A percentile compares a stretch with the other conserved stretches of the same genome.
Conservation (phyloP, 2,888 invertebrate species). For the Dasypolia templi region DNA sequence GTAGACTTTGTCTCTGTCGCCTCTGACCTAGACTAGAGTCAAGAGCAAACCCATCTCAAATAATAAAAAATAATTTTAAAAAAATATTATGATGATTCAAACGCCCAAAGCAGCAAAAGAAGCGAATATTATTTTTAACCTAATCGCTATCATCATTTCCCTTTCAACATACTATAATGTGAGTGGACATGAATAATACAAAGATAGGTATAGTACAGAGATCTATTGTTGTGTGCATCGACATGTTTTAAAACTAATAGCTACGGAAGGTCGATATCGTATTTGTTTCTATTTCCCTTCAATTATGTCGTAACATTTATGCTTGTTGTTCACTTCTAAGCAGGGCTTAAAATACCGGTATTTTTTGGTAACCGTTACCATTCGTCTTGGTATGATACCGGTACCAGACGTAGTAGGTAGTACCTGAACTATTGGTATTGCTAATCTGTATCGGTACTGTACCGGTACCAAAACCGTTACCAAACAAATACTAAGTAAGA, state of each 20-base stretch:
- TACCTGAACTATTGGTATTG: too few relatives aligned
- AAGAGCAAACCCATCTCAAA: too few relatives aligned
- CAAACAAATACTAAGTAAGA: too few relatives aligned
- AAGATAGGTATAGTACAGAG: neutral
- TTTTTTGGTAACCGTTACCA: too few relatives aligned
- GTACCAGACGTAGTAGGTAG: too few relatives aligned
- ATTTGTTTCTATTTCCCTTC: conserved; percentile 3
- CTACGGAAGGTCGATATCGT: neutral
- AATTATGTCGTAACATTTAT: neutral
- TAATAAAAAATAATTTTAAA: too few relatives aligned
- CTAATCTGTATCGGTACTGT: too few relatives aligned
- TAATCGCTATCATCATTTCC: neutral
- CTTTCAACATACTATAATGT: neutral
- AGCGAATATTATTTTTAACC: neutral
- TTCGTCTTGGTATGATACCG: too few relatives aligned
- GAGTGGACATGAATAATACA: neutral
- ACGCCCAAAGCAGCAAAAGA: neutral
- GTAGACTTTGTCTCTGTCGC: too few relatives aligned
- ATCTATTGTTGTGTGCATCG: conserved; percentile 15
- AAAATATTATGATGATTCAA: neutral
- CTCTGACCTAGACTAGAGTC: too few relatives aligned
- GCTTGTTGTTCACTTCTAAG: neutral
- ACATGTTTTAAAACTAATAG: conserved; percentile 21
- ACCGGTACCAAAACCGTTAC: too few relatives aligned
- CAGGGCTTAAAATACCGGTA: too few relatives aligned